Base-by-base conservation (phyloP, 2,888 invertebrate genomes). In the Lasioglossum oenotherae region DNA sequence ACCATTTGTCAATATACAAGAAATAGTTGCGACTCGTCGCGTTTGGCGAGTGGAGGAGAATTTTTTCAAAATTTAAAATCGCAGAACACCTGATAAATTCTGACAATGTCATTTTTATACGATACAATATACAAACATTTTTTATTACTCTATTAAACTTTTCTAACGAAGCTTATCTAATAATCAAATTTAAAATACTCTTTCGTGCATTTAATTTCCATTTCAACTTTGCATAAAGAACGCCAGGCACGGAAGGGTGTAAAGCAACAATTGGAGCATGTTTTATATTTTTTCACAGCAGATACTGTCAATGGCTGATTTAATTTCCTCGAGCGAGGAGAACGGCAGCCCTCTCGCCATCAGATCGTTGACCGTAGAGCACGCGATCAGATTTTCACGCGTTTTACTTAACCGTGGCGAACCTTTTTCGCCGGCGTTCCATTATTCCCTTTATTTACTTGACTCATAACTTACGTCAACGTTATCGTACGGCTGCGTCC, bases 391-490 rank as follows among this genome's bases (percentile, higher is more conserved):
- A 80, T 84, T 46, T 72, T 27, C 64, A 23, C 19, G 27, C 35
- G 10, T 44, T 14, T 69, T 38, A 78, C 19, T 64, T 46, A 71
- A 41, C 57, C 72, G 46, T 49, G 64, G 53, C 35, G 31, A 49
- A 53, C 57, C 60, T 82, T 78, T 85, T 78, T 80, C 76, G 69
- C 60, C 78, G 74, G 53, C 12, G 38, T 74, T 71, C 80, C 67
- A 71, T 86, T 86, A 81, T 83, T 85, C 78, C 78, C 74, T 85
- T 87, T 88, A 88, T 88, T 87, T 85, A 83, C 81, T 75, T 67
- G 77, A 31, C 60, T 75, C 85, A 74, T 88, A 88, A 87, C 81
- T 88, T 87, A 85, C 79, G 67, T 79, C 83, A 67, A 35, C 80
- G 85, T 88, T 88, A 89, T 88, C 87, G 80, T n/a, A 10, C 82